Percentiles rank a stretch among this genome's conserved stretches.
Evolutionary conservation across 2,113 vertebrate species (phyloP).

Genomic region (Urocynchramus pylzowi): DNA sequence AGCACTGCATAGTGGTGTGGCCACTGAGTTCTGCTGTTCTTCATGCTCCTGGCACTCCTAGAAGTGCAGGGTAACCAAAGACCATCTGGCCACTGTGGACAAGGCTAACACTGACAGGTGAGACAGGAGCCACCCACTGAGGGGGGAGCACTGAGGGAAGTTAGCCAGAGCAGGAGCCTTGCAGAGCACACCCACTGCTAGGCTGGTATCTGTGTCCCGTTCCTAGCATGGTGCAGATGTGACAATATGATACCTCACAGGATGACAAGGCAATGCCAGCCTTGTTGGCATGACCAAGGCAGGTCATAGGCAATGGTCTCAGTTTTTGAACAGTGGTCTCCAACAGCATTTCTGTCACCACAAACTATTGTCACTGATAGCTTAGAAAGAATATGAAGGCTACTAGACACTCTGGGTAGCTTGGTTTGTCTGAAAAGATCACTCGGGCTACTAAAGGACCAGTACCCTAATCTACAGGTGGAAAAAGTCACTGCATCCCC

Average conservation of each 20-base stretch:
- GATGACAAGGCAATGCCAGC: neutral
- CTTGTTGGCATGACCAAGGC: neutral
- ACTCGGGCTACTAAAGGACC: neutral
- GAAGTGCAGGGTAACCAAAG: neutral
- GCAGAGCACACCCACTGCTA: neutral
- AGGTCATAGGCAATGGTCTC: neutral
- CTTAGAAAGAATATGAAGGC: neutral
- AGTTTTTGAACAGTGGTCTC: neutral
- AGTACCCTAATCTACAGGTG: neutral
- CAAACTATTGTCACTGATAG: neutral
- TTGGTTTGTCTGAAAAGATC: neutral
- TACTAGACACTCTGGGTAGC: neutral
- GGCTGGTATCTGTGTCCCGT: neutral
- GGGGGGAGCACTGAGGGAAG: neutral
- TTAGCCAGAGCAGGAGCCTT: neutral
- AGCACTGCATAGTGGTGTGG: neutral
- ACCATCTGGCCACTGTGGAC: neutral
- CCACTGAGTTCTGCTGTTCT: neutral
- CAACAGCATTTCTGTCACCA: neutral
- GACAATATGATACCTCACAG: neutral
- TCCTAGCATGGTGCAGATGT: neutral
- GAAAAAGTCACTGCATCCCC: neutral
- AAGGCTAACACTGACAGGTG: neutral
- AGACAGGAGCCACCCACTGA: neutral
- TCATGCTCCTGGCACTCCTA: neutral